phyloP scores from a whole-genome alignment of 2,797 vertebrate genomes.

The Takifugu rubripes region DNA sequence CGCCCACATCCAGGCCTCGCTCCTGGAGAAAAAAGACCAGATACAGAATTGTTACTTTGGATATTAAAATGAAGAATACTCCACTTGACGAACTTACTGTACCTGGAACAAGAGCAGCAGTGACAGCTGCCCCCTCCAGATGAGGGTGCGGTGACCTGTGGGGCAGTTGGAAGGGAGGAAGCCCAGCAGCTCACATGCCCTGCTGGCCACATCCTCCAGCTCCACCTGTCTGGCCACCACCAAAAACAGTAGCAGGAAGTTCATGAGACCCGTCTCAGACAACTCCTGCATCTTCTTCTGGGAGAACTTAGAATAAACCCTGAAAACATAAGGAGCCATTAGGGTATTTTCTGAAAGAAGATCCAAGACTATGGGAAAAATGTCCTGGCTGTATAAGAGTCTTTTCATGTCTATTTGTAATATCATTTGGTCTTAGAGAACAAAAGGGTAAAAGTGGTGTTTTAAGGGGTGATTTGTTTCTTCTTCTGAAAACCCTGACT shows the following conservation, averaged over 20 bases:
- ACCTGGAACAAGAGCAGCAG: slow-evolving; percentile 84
- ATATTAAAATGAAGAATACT: neutral
- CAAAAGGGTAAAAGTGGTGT: neutral
- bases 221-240: slow-evolving; percentile 83
- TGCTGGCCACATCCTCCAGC: slow-evolving; percentile 85
- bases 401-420: neutral
- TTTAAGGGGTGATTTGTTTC: slow-evolving; percentile 33
- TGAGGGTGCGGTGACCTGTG: slow-evolving; percentile 74
- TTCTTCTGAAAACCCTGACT: slow-evolving; percentile 41
- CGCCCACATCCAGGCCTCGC: slow-evolving; percentile 84
- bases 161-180: slow-evolving; percentile 76
- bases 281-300: slow-evolving; percentile 91
- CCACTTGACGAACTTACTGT: neutral
- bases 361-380: neutral
- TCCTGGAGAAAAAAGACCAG: slow-evolving; percentile 68
- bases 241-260: slow-evolving; percentile 91
- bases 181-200: slow-evolving; percentile 82
- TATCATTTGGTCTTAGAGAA: neutral
- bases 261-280: slow-evolving; percentile 88
- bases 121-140: slow-evolving; percentile 88
- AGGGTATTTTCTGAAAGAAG: neutral
- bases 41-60: neutral
- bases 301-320: slow-evolving; percentile 97
- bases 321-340: slow-evolving; percentile 40
- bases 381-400: neutral